Conservation (phyloP, 2,797 vertebrate genomes). For the Sandelia bainsii region DNA sequence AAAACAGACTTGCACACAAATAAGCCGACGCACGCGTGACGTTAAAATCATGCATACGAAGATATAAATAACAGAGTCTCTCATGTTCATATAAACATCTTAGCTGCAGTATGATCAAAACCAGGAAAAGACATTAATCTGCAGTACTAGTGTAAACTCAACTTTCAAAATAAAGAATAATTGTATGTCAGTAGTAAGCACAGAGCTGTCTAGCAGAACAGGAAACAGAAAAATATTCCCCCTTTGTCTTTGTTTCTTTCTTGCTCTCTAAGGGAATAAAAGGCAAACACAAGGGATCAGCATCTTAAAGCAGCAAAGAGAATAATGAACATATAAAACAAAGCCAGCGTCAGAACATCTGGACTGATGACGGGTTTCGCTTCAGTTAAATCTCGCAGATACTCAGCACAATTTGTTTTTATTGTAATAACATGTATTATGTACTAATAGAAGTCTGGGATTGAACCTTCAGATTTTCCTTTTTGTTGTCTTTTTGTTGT, state of each 20-base stretch:
- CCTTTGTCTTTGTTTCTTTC: background rate
- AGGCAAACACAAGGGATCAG: slow-evolving; percentile 41
- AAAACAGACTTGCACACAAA: background rate
- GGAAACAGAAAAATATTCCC: background rate
- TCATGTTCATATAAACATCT: no score
- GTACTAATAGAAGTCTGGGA: background rate
- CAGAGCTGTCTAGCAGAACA: background rate
- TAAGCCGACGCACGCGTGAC: background rate
- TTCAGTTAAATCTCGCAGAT: background rate
- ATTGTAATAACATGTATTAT: background rate
- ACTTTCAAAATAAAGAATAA: background rate
- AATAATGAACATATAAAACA: slow-evolving; percentile 30
- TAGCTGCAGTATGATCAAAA: background rate
- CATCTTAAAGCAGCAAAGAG: slow-evolving; percentile 19
- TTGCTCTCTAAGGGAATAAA: slow-evolving; percentile 25
- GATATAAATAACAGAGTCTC: background rate
- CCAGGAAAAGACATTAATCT: background rate
- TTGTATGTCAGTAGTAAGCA: background rate
- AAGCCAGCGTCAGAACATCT: slow-evolving; percentile 31
- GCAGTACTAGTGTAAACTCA: no score
- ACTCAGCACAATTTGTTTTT: background rate
- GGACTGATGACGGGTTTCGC: slow-evolving; percentile 12
- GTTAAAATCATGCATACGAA: no score
- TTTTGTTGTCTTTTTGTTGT: no score
- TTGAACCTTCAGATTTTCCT: background rate